A percentile compares a stretch with the other conserved stretches of the same genome.
phyloP scores from a whole-genome alignment of 2,113 vertebrate species.

The Tragulus kanchil region DNA sequence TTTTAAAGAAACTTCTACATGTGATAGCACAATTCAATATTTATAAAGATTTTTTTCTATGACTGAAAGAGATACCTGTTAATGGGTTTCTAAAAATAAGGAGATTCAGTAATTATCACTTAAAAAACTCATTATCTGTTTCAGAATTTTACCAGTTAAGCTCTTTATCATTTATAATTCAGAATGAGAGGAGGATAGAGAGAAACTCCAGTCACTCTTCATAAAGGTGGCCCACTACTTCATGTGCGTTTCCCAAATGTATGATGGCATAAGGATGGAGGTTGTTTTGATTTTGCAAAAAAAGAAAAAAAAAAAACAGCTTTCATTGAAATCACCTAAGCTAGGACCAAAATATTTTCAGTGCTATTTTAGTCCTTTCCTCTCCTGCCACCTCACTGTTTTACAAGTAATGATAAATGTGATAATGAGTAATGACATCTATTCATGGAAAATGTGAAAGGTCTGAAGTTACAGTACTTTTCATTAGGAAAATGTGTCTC shows the following conservation, averaged over 20 bases:
- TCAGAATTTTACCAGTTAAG: constrained; percentile 54
- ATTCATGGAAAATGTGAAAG: constrained; percentile 87
- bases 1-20: constrained; percentile 74
- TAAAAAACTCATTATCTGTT: constrained; percentile 67
- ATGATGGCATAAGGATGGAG: neutral
- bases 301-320: neutral
- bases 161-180: constrained; percentile 56
- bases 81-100: constrained; percentile 75
- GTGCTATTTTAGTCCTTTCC: constrained; percentile 85
- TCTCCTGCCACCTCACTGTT: constrained; percentile 84
- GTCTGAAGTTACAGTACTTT: constrained; percentile 86
- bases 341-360: constrained; percentile 59
- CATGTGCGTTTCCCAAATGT: constrained; percentile 46
- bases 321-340: constrained; percentile 61
- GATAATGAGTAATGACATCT: constrained; percentile 89
- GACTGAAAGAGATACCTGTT: constrained; percentile 62
- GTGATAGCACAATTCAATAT: constrained; percentile 79
- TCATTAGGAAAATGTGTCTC: constrained; percentile 86
- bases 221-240: neutral
- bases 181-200: neutral
- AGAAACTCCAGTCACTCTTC: neutral
- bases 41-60: constrained; percentile 79
- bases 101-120: constrained; percentile 78
- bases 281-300: constrained; percentile 55
- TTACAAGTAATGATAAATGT: constrained; percentile 88